Evolutionary conservation across 2,113 vertebrate species (phyloP).

Genomic region (Vidua chalybeata): DNA sequence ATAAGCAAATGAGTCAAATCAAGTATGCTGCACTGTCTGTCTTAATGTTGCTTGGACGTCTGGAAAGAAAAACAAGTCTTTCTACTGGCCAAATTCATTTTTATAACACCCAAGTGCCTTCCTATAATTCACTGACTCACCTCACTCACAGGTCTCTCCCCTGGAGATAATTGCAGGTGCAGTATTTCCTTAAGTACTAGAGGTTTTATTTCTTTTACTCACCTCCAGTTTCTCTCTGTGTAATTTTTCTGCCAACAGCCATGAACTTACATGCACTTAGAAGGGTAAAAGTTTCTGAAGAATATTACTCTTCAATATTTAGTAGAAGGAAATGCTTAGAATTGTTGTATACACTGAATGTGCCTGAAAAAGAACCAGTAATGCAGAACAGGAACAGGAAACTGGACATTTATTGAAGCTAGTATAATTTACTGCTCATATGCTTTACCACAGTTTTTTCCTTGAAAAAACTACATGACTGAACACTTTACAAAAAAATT

Average conservation of each 20-base stretch:
- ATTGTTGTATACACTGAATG: background rate
- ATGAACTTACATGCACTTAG: background rate
- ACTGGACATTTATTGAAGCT: background rate
- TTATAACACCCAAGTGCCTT: background rate
- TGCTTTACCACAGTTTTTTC: background rate
- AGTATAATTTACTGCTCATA: background rate
- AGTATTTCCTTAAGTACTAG: background rate
- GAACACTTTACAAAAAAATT: background rate
- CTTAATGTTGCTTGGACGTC: background rate
- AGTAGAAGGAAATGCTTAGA: background rate
- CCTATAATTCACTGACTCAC: background rate
- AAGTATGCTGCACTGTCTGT: background rate
- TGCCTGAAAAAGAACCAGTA: background rate
- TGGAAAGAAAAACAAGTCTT: background rate
- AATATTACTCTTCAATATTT: background rate
- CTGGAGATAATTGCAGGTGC: background rate
- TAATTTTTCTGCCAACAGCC: background rate
- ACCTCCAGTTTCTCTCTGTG: background rate
- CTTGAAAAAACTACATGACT: background rate
- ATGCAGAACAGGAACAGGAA: background rate
- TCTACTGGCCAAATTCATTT: background rate
- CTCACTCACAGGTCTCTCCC: background rate
- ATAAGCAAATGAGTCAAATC: constrained; percentile 36
- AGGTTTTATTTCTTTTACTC: background rate
- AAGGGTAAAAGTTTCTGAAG: background rate